Percentiles rank a stretch among this genome's conserved stretches.
Evolutionary conservation across 2,113 vertebrate species (phyloP).

Genomic region (Scomber japonicus): DNA sequence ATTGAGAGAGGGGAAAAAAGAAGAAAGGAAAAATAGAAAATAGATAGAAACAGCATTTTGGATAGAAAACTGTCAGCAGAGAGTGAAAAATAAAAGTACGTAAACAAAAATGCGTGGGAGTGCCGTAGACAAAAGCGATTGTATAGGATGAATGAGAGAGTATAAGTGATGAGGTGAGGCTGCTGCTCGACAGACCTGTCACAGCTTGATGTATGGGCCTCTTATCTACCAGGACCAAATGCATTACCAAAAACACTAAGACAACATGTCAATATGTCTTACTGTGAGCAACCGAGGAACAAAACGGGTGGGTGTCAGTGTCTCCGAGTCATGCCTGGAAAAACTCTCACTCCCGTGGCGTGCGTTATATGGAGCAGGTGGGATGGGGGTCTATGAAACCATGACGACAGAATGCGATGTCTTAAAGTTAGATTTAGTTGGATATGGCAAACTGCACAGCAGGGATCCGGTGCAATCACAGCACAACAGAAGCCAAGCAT

Average conservation of each 20-base stretch:
- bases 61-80: conserved; percentile 38
- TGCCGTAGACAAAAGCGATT: conserved; percentile 31
- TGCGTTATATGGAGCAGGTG: conserved; percentile 44
- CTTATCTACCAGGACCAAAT: conserved; percentile 60
- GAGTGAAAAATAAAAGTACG: conserved; percentile 47
- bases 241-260: conserved; percentile 71
- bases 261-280: conserved; percentile 68
- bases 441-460: conserved; percentile 48
- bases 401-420: conserved; percentile 43
- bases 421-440: conserved; percentile 57
- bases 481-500: conserved; percentile 30
- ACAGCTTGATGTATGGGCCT: conserved; percentile 65
- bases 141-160: conserved; percentile 33
- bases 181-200: conserved; percentile 61
- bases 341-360: conserved; percentile 45
- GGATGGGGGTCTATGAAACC: conserved; percentile 38
- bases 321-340: conserved; percentile 52
- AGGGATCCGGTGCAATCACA: conserved; percentile 21
- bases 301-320: conserved; percentile 52
- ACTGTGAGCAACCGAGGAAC: conserved; percentile 60
- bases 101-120: conserved; percentile 39
- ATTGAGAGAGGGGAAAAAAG: conserved; percentile 3
- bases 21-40: background rate
- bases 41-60: conserved; percentile 29
- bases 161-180: conserved; percentile 63